Evolutionary conservation across 92 coral and sea anemone species (phyloP).

Genomic region (Phymanthus crucifer): DNA sequence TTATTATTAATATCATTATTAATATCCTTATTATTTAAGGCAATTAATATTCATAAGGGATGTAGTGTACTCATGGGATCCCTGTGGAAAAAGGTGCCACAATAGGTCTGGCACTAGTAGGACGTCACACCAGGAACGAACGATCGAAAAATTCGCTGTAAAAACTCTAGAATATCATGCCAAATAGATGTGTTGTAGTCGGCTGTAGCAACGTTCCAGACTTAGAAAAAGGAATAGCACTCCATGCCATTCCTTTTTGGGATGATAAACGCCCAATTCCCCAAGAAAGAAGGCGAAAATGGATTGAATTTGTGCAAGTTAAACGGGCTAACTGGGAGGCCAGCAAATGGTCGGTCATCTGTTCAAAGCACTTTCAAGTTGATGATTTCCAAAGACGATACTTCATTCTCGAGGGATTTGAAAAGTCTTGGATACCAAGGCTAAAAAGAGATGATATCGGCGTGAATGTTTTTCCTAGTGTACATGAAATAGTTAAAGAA

Average conservation of each 20-base stretch:
- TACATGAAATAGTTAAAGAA: background rate
- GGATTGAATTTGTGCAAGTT: constrained; percentile 2
- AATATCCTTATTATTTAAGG: too few relatives aligned
- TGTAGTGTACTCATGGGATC: background rate
- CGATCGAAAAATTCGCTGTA: background rate
- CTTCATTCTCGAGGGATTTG: background rate
- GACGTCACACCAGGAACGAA: constrained; percentile 4
- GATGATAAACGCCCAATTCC: constrained; percentile 16
- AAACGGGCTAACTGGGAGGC: constrained; percentile 6
- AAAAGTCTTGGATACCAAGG: background rate
- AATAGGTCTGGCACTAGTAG: background rate
- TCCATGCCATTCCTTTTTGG: constrained; percentile 33
- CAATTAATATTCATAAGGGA: too few relatives aligned
- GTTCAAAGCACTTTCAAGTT: background rate
- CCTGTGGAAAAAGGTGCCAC: background rate
- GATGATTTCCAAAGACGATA: constrained; percentile 4
- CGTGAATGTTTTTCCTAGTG: background rate
- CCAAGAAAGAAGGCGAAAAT: background rate
- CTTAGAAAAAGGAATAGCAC: constrained; percentile 21
- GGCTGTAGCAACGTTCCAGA: constrained; percentile 26
- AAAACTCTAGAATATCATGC: constrained; percentile 9
- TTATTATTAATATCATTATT: too few relatives aligned
- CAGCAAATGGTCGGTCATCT: background rate
- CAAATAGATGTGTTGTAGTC: constrained; percentile 31
- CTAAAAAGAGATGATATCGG: background rate